Conservation (phyloP, 64 coral and sea anemone genomes). For the Actinia equina region DNA sequence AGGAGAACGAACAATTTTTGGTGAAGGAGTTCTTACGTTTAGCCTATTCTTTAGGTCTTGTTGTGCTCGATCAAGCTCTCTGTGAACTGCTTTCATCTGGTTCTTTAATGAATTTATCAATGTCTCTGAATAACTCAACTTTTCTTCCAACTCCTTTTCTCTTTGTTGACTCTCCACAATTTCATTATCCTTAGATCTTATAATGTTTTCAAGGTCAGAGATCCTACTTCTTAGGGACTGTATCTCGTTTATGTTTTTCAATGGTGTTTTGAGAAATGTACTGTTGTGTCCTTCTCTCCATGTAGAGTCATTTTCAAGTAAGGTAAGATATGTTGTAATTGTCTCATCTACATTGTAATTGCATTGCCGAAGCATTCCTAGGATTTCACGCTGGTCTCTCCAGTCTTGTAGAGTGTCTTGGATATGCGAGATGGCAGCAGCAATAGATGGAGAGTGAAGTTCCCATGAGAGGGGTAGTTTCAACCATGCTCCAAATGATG, state of each 20-base stretch:
- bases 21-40: constrained; percentile 1
- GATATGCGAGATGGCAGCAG: constrained; percentile 18
- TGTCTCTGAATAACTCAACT: constrained; percentile 57
- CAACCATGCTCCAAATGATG: constrained; percentile 68
- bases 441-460: constrained; percentile 38
- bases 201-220: constrained; percentile 40
- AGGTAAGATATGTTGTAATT: constrained; percentile 59
- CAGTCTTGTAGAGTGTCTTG: constrained; percentile 65
- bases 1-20: constrained; percentile 17
- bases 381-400: constrained; percentile 65
- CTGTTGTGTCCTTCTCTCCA: not conserved
- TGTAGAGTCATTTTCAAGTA: constrained; percentile 30
- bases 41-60: constrained; percentile 26
- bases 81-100: constrained; percentile 37
- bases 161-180: constrained; percentile 36
- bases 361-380: constrained; percentile 79
- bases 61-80: constrained; percentile 45
- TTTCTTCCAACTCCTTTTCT: constrained; percentile 45
- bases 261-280: not conserved
- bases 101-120: constrained; percentile 48
- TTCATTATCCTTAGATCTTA: constrained; percentile 22
- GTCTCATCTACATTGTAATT: constrained; percentile 76
- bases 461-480: constrained; percentile 85
- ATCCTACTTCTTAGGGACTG: not conserved
- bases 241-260: not conserved